Base-by-base conservation (phyloP, 1,140 invertebrate genomes). In the Micrasema minimum region DNA sequence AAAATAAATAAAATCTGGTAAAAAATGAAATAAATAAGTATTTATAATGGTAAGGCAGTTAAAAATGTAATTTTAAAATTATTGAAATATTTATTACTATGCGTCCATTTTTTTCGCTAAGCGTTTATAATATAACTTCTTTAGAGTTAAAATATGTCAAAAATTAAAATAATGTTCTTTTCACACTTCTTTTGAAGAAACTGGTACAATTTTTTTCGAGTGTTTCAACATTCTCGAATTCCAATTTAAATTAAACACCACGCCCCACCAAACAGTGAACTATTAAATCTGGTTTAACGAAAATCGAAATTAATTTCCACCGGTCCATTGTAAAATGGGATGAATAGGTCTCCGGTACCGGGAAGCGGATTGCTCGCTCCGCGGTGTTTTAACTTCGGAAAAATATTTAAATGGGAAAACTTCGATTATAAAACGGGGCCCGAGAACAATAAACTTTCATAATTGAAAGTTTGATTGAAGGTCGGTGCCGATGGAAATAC, bases 281-380 rank as follows among this genome's bases (percentile, higher is more conserved):
- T 50, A 66, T 66, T 66, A 51, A 48, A 48, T 35, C 4, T n/a
- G 62, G 45, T 66, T 51, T 35, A 66, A 37, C 35, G 45, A 66
- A 66, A 66, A 66, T 66, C 48, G 45, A 20, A 64, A 66, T 66
- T 66, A 66, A 66, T 66, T 66, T 66, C 16, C 48, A 50, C 10
- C 62, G 31, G 31, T 5, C 48, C 31, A 66, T 50, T 66, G 45
- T 66, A 16, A 0, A 11, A 2, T 4, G 14, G n/a, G 35, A 51
- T 51, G 45, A 51, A 66, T 66, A 37, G 37, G 22, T 59, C 55
- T 59, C 31, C 31, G 26, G 26, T 31, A 31, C 26, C 16, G 37
- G 55, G 16, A 59, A 59, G 35, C 55, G 55, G 55, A 59, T 23
- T 38, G 55, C 35, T 20, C 37, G 2, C 11, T 37, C 51, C 23